phyloP scores from a whole-genome alignment of 2,797 vertebrate genomes.

The Neosilurus mollespiculum region DNA sequence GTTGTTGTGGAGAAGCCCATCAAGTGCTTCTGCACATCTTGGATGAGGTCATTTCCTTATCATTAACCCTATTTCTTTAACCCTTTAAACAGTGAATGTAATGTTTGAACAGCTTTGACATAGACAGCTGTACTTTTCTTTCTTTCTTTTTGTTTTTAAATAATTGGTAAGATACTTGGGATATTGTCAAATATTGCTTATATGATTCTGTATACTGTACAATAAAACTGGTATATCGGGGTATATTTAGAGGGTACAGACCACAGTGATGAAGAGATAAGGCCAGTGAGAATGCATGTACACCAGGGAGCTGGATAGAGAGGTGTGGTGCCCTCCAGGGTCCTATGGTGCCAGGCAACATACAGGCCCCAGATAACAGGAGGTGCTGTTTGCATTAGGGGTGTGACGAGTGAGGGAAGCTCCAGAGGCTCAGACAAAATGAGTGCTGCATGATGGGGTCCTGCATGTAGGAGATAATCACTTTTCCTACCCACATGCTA shows the following conservation, averaged over 20 bases:
- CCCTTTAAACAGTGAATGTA: background rate
- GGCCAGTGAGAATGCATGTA: constrained; percentile 16
- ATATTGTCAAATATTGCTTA: background rate
- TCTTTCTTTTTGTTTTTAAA: background rate
- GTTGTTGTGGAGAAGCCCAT: constrained; percentile 35
- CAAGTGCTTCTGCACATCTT: constrained; percentile 29
- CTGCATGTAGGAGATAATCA: constrained; percentile 41
- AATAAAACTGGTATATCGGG: constrained; percentile 4
- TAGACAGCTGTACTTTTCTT: background rate
- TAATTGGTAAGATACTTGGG: background rate
- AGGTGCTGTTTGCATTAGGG: constrained; percentile 48
- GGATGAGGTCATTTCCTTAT: constrained; percentile 56
- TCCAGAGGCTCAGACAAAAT: constrained; percentile 37
- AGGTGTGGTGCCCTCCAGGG: constrained; percentile 38
- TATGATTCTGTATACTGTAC: background rate
- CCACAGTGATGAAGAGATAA: constrained; percentile 37
- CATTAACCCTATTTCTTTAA: constrained; percentile 37
- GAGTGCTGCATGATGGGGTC: constrained; percentile 24
- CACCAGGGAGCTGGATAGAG: constrained; percentile 23
- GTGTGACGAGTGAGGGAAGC: constrained; percentile 36
- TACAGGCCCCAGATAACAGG: constrained; percentile 53
- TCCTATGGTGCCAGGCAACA: constrained; percentile 50
- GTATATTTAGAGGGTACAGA: background rate
- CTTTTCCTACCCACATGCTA: constrained; percentile 14
- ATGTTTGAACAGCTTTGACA: background rate